phyloP scores from a whole-genome alignment of 2,797 vertebrate species.

The Sebastes jordani region DNA sequence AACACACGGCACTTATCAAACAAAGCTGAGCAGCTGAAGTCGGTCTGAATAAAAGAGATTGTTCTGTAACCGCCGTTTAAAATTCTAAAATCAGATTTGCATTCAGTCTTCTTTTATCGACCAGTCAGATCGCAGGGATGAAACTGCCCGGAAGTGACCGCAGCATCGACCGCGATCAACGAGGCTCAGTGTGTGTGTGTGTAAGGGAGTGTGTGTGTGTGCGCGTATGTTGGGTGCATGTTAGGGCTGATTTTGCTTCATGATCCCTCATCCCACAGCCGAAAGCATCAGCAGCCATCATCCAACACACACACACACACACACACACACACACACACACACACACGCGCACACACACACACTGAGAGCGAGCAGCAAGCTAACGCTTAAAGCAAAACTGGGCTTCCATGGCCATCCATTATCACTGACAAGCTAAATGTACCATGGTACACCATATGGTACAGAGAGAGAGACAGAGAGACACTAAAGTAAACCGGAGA shows the following conservation, averaged over 20 bases:
- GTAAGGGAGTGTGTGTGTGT: too few species aligned
- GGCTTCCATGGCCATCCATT: constrained; percentile 99
- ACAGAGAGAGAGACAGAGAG: constrained; percentile 75
- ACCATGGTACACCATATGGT: constrained; percentile 98
- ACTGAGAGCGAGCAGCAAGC: constrained; percentile 66
- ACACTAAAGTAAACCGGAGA: constrained; percentile 20
- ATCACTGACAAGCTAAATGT: constrained; percentile 99
- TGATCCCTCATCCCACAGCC: constrained; percentile 90
- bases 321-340: constrained; percentile 20
- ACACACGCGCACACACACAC: background rate
- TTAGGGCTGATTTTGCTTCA: constrained; percentile 77
- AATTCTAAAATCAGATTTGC: background rate
- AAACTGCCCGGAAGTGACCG: constrained; percentile 34
- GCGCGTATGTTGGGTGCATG: constrained; percentile 53
- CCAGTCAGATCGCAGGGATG: constrained; percentile 23
- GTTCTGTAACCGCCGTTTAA: background rate
- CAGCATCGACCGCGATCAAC: background rate
- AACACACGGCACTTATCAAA: background rate
- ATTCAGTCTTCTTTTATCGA: background rate
- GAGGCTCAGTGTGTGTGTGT: background rate
- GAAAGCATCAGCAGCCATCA: constrained; percentile 84
- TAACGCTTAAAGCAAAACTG: constrained; percentile 96
- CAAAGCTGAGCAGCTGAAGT: background rate
- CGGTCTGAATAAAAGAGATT: background rate
- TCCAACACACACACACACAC: constrained; percentile 34